Evolutionary conservation across 2,888 invertebrate genomes (phyloP).

Genomic region (Pristionchus japonicus): DNA sequence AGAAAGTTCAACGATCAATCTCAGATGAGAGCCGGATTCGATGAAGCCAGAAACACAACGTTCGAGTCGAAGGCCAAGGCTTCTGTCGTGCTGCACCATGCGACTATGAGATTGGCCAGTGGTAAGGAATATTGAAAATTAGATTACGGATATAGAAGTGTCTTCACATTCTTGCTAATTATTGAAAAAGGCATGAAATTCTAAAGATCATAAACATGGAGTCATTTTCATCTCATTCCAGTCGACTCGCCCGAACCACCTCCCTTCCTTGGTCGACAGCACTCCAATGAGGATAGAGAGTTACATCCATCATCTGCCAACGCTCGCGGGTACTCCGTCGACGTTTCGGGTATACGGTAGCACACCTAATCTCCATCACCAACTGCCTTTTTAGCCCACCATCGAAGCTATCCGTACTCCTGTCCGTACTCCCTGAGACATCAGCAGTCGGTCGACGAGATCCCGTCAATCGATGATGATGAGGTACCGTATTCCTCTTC

Average conservation of each 20-base stretch:
- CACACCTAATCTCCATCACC: neutral
- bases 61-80: conserved; percentile 56
- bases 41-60: conserved; percentile 57
- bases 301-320: neutral
- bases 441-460: conserved; percentile 24
- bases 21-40: conserved; percentile 70
- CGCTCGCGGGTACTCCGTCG: conserved; percentile 19
- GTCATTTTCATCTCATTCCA: neutral
- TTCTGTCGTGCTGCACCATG: conserved; percentile 64
- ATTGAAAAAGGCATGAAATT: too few relatives aligned
- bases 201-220: too few relatives aligned
- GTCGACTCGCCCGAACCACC: conserved; percentile 43
- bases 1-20: conserved; percentile 22
- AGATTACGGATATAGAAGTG: too few relatives aligned
- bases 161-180: too few relatives aligned
- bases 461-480: conserved; percentile 35
- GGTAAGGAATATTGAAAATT: conserved; percentile 30
- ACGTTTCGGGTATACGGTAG: conserved; percentile 14
- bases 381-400: neutral
- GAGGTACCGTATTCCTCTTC: neutral
- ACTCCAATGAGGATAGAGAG: neutral
- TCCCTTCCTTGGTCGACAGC: neutral
- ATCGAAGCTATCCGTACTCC: neutral
- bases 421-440: conserved; percentile 17
- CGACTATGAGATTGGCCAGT: conserved; percentile 51